phyloP scores from a whole-genome alignment of 2,888 invertebrate genomes.

The Watsonalla binaria region DNA sequence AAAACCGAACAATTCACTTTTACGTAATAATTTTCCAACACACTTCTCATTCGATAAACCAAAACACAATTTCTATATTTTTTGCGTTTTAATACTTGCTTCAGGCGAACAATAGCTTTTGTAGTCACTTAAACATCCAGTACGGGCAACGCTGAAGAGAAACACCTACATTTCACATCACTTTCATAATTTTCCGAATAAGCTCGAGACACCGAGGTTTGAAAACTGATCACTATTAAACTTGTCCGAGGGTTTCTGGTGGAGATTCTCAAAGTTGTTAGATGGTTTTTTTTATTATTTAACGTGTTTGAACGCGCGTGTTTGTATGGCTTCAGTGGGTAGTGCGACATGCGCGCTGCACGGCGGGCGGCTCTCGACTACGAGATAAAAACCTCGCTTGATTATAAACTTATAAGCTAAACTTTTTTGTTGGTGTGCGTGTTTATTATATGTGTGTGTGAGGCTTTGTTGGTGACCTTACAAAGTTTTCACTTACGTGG shows the following conservation, averaged over 20 bases:
- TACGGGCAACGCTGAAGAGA: slow-evolving; percentile 47
- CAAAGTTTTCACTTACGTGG: slow-evolving; percentile 62
- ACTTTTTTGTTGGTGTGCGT: slow-evolving; percentile 74
- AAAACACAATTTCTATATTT: slow-evolving; percentile 69
- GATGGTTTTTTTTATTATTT: slow-evolving; percentile 49
- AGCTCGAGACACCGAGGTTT: slow-evolving; percentile 41
- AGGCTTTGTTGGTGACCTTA: slow-evolving; percentile 68
- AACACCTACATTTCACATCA: slow-evolving; percentile 68
- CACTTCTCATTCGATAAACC: slow-evolving; percentile 65
- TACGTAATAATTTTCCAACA: slow-evolving; percentile 71
- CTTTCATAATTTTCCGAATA: slow-evolving; percentile 71
- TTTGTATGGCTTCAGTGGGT: slow-evolving; percentile 48
- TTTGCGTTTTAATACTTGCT: slow-evolving; percentile 48
- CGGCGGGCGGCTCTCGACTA: slow-evolving; percentile 72
- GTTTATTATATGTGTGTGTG: slow-evolving; percentile 53
- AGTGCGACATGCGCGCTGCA: slow-evolving; percentile 65
- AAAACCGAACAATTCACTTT: slow-evolving; percentile 73
- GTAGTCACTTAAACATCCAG: slow-evolving; percentile 61
- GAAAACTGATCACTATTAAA: slow-evolving; percentile 54
- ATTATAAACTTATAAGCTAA: slow-evolving; percentile 79
- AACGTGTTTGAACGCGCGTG: slow-evolving; percentile 60
- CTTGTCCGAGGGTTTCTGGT: slow-evolving; percentile 49
- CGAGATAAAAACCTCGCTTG: slow-evolving; percentile 77
- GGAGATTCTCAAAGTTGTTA: slow-evolving; percentile 34
- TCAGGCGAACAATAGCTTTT: slow-evolving; percentile 70